Evolutionary conservation across 2,113 vertebrate species (phyloP).

Genomic region (Burhinus bistriatus): DNA sequence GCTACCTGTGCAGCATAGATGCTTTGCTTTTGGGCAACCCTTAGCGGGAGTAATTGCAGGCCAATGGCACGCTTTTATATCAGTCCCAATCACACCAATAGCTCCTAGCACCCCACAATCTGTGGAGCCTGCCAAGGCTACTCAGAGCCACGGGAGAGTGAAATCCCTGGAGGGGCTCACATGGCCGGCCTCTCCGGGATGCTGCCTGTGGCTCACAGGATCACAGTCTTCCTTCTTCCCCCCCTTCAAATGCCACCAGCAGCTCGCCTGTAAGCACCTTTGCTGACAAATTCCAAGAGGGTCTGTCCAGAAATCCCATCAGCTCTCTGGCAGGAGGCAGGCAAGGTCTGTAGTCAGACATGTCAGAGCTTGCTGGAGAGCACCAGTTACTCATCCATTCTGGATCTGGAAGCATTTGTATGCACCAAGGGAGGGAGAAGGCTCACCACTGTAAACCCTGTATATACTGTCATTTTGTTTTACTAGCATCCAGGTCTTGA

Average conservation of each 20-base stretch:
- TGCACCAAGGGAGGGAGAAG: neutral
- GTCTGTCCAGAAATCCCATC: neutral
- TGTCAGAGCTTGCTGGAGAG: neutral
- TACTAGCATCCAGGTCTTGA: neutral
- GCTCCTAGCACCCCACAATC: neutral
- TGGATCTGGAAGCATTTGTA: neutral
- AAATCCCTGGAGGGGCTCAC: neutral
- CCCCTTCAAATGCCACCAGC: neutral
- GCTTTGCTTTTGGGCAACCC: neutral
- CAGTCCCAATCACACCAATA: fast-evolving
- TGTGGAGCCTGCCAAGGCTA: neutral
- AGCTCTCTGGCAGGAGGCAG: neutral
- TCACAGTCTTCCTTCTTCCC: neutral
- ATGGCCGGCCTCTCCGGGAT: fast-evolving
- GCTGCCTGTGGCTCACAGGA: fast-evolving
- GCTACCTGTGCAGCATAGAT: neutral
- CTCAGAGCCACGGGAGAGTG: neutral
- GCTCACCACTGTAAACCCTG: neutral
- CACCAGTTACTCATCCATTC: neutral
- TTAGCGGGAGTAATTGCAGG: neutral
- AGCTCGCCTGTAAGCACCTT: neutral
- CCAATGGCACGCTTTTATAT: neutral
- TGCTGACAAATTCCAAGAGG: neutral
- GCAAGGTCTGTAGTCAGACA: neutral
- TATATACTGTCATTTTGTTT: neutral